phyloP scores from a whole-genome alignment of 2,888 invertebrate species.

The Ophion costatus region DNA sequence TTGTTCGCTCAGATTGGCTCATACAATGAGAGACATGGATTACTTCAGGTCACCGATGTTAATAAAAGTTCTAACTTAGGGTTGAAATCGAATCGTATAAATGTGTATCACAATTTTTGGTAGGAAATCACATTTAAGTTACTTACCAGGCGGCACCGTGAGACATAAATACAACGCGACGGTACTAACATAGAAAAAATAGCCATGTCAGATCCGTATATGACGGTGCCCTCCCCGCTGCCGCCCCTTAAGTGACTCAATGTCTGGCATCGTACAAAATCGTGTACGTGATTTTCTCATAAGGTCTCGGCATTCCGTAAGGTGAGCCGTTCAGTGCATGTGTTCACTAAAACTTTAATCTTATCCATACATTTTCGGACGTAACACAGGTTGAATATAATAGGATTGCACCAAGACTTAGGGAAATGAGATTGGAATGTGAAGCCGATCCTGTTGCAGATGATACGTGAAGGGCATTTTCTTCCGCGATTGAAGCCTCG shows the following conservation, averaged over 20 bases:
- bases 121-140: conserved; percentile 1
- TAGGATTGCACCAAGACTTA: not conserved
- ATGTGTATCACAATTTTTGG: not conserved
- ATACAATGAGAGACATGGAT: not conserved
- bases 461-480: not conserved
- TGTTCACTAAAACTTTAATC: not conserved
- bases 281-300: not conserved
- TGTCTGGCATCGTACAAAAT: not conserved
- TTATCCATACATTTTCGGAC: not conserved
- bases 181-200: too few species aligned
- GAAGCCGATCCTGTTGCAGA: not conserved
- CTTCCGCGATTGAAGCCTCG: conserved; percentile 34
- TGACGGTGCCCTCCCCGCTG: too few species aligned
- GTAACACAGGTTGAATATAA: not conserved
- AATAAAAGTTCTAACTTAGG: not conserved
- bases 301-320: too few species aligned
- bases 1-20: not conserved
- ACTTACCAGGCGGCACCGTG: not conserved
- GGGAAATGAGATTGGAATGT: not conserved
- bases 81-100: not conserved
- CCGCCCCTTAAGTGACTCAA: not conserved
- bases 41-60: not conserved
- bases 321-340: too few species aligned
- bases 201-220: too few species aligned
- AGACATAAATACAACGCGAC: not conserved